Evolutionary conservation across 2,888 invertebrate genomes (phyloP).

Genomic region (Chrysolina oricalcia): DNA sequence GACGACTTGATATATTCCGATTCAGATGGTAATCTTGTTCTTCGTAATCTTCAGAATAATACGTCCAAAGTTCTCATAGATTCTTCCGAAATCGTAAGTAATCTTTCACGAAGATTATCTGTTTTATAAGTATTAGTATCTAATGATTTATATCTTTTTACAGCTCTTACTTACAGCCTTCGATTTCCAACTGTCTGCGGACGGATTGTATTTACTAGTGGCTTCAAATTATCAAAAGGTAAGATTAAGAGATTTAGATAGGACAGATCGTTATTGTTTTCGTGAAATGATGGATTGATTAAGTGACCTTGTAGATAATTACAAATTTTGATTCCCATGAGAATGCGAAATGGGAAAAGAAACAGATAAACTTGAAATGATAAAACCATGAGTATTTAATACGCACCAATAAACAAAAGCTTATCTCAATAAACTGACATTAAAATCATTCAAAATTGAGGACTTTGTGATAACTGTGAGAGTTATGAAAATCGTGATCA

Average conservation of each 20-base stretch:
- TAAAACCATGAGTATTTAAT: too few species aligned
- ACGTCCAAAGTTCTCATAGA: slow-evolving; percentile 55
- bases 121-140: background rate
- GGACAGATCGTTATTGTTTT: background rate
- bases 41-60: slow-evolving; percentile 72
- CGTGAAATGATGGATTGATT: too few species aligned
- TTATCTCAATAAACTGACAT: too few species aligned
- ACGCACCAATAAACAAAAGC: too few species aligned
- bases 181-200: slow-evolving; percentile 78
- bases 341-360: too few species aligned
- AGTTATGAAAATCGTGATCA: too few species aligned
- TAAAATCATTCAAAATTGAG: too few species aligned
- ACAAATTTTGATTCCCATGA: too few species aligned
- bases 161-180: slow-evolving; percentile 70
- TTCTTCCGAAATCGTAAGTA: slow-evolving; percentile 59
- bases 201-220: slow-evolving; percentile 78
- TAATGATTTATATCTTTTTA: slow-evolving; percentile 51
- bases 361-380: too few species aligned
- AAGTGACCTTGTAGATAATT: too few species aligned
- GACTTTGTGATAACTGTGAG: too few species aligned
- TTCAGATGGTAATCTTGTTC: slow-evolving; percentile 74
- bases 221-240: slow-evolving; percentile 79
- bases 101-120: slow-evolving; percentile 47
- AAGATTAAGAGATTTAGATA: slow-evolving; percentile 51
- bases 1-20: slow-evolving; percentile 79